phyloP scores from a whole-genome alignment of 2,888 invertebrate genomes.

The Dolomedes plantarius region DNA sequence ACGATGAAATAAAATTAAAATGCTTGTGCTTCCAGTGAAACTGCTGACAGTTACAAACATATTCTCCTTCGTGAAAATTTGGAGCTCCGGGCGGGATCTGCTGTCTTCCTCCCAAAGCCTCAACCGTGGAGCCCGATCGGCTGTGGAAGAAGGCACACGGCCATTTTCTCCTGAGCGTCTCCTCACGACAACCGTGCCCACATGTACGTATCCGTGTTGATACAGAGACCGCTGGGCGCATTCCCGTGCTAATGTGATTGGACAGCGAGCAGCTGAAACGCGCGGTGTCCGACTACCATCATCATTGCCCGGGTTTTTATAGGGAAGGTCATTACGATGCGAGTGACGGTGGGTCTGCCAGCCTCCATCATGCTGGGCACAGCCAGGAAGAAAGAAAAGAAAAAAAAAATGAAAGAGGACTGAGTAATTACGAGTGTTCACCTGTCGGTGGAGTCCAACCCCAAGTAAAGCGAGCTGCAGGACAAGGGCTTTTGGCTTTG shows the following conservation, averaged over 20 bases:
- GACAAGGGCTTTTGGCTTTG: too few species aligned
- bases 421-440: constrained; percentile 58
- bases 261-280: constrained; percentile 57
- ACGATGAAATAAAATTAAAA: too few species aligned
- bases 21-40: too few species aligned
- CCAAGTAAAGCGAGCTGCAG: too few species aligned
- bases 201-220: constrained; percentile 42
- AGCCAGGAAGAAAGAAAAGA: background rate
- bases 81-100: too few species aligned
- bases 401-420: constrained; percentile 15
- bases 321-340: constrained; percentile 50
- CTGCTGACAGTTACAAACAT: too few species aligned
- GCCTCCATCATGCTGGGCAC: constrained; percentile 19
- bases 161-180: too few species aligned
- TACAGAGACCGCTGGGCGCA: constrained; percentile 40
- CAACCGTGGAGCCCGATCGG: too few species aligned
- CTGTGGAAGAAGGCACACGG: too few species aligned
- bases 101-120: too few species aligned
- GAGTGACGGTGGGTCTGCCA: constrained; percentile 53
- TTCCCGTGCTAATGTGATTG: constrained; percentile 26
- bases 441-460: constrained; percentile 28
- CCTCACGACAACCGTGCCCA: background rate
- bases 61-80: too few species aligned
- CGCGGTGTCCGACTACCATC: constrained; percentile 41
- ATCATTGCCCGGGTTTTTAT: too few species aligned